These are phyloP conservation scores for Speoplatyrhinus poulsoni DNA, from an alignment of 2,113 vertebrate species.

Conservation along the genomic window DNA sequence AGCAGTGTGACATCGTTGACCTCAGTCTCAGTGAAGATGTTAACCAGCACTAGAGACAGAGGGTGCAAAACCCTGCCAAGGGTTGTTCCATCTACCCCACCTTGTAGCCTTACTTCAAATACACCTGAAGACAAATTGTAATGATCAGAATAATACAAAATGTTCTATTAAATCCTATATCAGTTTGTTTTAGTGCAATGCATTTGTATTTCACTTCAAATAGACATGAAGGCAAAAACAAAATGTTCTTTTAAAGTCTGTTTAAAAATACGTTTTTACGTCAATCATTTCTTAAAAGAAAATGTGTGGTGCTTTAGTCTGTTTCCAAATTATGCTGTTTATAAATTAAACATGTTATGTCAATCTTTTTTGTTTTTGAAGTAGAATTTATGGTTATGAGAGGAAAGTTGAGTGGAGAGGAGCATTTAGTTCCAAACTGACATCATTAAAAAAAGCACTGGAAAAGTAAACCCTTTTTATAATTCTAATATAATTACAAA, in stretches of 20 bases:
- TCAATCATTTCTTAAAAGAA: too few relatives aligned
- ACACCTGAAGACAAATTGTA: too few relatives aligned
- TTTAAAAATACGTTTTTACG: too few relatives aligned
- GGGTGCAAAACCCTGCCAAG: not conserved
- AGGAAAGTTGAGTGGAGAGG: not conserved
- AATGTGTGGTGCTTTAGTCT: too few relatives aligned
- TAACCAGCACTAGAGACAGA: not conserved
- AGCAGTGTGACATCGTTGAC: not conserved
- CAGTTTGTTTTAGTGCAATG: too few relatives aligned
- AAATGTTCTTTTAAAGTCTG: too few relatives aligned
- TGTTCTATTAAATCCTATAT: too few relatives aligned
- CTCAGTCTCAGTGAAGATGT: not conserved
- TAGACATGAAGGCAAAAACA: too few relatives aligned
- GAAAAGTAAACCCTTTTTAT: not conserved
- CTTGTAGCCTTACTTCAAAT: slow-evolving; percentile 12
- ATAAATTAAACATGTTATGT: not conserved
- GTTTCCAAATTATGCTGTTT: too few relatives aligned
- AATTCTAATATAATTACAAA: not conserved
- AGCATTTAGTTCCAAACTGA: not conserved
- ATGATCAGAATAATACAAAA: too few relatives aligned
- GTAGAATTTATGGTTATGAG: not conserved
- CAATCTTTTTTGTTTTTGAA: not conserved
- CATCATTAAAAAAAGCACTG: not conserved
- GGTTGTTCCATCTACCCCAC: not conserved
- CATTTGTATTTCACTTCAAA: too few relatives aligned